A percentile compares a stretch with the other conserved stretches of the same genome.
Evolutionary conservation across 2,797 vertebrate genomes (phyloP).

Genomic region (Schizopygopsis pylzovi): DNA sequence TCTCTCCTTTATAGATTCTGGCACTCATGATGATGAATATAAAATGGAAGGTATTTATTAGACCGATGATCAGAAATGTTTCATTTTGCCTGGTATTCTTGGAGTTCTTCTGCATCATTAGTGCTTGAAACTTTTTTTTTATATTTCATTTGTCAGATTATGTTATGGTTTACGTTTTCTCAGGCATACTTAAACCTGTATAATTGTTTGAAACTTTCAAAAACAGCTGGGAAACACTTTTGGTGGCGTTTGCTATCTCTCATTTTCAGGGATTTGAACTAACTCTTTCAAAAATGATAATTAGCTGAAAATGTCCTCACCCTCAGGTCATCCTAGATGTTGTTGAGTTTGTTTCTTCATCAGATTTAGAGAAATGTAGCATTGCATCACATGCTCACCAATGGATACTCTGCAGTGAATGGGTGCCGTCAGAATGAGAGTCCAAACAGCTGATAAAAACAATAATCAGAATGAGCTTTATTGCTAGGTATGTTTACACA

Average conservation of each 20-base stretch:
- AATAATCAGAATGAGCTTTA: no score
- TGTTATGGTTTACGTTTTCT: slow-evolving; percentile 57
- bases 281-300: background rate
- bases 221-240: background rate
- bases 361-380: background rate
- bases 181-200: slow-evolving; percentile 49
- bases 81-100: slow-evolving; percentile 54
- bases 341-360: background rate
- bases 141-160: slow-evolving; percentile 31
- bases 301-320: background rate
- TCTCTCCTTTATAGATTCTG: slow-evolving; percentile 80
- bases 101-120: slow-evolving; percentile 55
- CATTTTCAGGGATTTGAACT: background rate
- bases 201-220: background rate
- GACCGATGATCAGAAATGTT: slow-evolving; percentile 60
- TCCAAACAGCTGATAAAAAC: background rate
- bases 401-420: background rate
- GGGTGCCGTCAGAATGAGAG: background rate
- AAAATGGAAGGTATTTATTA: slow-evolving; percentile 84
- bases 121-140: slow-evolving; percentile 59
- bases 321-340: background rate
- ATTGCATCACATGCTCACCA: background rate
- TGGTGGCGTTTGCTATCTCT: background rate
- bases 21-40: slow-evolving; percentile 81
- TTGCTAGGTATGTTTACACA: no score